Percentiles rank a stretch among this genome's conserved stretches.
These are phyloP conservation scores for Drosophila punjabiensis DNA, from an alignment of 1,140 invertebrate genomes.

Conservation along the genomic window DNA sequence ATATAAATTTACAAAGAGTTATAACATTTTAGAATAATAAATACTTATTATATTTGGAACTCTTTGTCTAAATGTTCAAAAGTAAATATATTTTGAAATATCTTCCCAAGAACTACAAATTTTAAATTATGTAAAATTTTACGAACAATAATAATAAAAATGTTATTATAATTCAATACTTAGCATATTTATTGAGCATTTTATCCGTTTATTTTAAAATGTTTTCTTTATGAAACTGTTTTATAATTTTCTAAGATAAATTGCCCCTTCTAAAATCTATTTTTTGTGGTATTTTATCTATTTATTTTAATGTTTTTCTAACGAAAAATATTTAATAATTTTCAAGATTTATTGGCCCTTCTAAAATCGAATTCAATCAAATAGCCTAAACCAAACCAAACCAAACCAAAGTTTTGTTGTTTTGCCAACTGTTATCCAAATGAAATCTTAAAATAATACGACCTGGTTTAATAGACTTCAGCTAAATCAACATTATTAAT, in stretches of 20 bases:
- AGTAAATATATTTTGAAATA: too few relatives aligned
- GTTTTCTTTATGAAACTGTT: background rate
- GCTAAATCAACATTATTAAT: slow-evolving; percentile 9
- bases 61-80: too few relatives aligned
- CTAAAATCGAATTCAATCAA: background rate
- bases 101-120: too few relatives aligned
- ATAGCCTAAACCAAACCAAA: background rate
- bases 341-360: background rate
- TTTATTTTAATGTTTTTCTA: too few relatives aligned
- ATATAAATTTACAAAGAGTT: too few relatives aligned
- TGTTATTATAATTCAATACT: too few relatives aligned
- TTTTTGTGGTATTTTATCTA: too few relatives aligned
- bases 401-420: slow-evolving; percentile 42
- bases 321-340: background rate
- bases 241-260: background rate
- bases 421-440: slow-evolving; percentile 27
- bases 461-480: slow-evolving; percentile 6
- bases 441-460: background rate
- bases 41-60: too few relatives aligned
- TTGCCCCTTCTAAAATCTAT: background rate
- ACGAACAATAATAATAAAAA: too few relatives aligned
- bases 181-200: too few relatives aligned
- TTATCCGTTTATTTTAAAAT: background rate
- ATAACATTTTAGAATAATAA: too few relatives aligned
- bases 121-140: too few relatives aligned